Evolutionary conservation across 2,113 vertebrate genomes (phyloP), one percentile per base, ranked within the genome.

Genomic region (Ameiurus melas): DNA sequence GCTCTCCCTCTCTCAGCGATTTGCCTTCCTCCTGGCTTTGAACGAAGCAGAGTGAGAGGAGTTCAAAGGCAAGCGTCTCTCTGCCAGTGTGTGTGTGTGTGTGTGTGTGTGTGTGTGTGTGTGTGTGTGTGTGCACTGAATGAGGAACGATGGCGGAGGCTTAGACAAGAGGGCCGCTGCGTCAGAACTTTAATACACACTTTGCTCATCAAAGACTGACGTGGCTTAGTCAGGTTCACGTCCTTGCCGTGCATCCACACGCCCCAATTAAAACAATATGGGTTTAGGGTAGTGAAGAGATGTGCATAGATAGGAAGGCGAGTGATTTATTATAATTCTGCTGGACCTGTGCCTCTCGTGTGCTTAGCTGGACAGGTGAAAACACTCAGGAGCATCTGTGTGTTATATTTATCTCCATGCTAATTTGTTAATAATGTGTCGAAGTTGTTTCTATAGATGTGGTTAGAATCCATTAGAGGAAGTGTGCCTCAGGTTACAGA

Each of bases 51-150:
- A 89, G 91, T 90, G 94, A 93, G 92, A 89, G 88, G 92, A 93
- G 93, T 95, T 97, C 93, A 94, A 94, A 96, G 95, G 91, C 89
- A 91, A 91, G 89, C 92, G 90, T 73, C 91, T 92, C 91, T 93
- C 36, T 90, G 86, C 94, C 92, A 82, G n/a, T n/a, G n/a, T n/a
- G n/a, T n/a, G 85, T 36, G 79, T 60, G 36, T 36, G 36, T 36
- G 36, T 36, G 36, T 36, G 36, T 36, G 36, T 36, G 36, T 36
- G 36, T 36, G 36, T 36, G 36, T 36, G 36, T 36, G 36, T 36
- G 79, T 82, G 79, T 57, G 43, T 81, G 79, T 82, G 79, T 58
- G 79, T 60, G 80, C 81, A 91, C 53, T 91, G 92, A 91, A 92
- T 93, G 90, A 86, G 92, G 89, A 94, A 90, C 87, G 91, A 92